A percentile compares a stretch with the other conserved stretches of the same genome.
Conservation (phyloP, 2,113 vertebrate genomes). For the Leucoraja erinaceus region DNA sequence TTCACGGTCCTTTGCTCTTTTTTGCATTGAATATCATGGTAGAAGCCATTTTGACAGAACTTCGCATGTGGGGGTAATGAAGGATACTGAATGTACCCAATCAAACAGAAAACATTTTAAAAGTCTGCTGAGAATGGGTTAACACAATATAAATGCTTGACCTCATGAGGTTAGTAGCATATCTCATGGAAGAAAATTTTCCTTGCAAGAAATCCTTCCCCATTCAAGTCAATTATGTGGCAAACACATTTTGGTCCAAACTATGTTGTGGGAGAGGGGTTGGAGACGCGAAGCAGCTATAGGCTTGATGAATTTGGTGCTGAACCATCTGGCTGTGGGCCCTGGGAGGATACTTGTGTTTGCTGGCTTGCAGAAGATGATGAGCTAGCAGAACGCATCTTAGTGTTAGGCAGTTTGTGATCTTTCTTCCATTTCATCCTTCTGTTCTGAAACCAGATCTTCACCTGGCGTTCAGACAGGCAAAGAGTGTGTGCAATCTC, state of each 20-base stretch:
- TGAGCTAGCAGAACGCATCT: slow-evolving; percentile 87
- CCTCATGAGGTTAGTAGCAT: slow-evolving; percentile 26
- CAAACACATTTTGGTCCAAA: slow-evolving; percentile 38
- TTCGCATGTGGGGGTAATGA: slow-evolving; percentile 14
- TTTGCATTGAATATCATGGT: slow-evolving; percentile 28
- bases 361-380: slow-evolving; percentile 66
- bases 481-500: slow-evolving; percentile 97
- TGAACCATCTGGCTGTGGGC: slow-evolving; percentile 72
- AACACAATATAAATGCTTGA: slow-evolving; percentile 26
- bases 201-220: slow-evolving; percentile 30
- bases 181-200: slow-evolving; percentile 10
- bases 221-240: slow-evolving; percentile 35
- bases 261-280: slow-evolving; percentile 37
- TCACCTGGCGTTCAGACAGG: slow-evolving; percentile 94
- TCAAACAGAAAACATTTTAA: slow-evolving; percentile 28
- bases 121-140: slow-evolving; percentile 27
- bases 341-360: slow-evolving; percentile 70
- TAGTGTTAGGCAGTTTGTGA: slow-evolving; percentile 97
- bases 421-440: slow-evolving; percentile 99
- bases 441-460: slow-evolving; percentile 98
- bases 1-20: not conserved
- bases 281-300: slow-evolving; percentile 54
- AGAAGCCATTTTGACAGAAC: slow-evolving; percentile 15
- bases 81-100: slow-evolving; percentile 26
- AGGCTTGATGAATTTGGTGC: slow-evolving; percentile 73